These are phyloP conservation scores for Apodemia duryi DNA, from an alignment of 2,888 invertebrate species.

Conservation along the genomic window DNA sequence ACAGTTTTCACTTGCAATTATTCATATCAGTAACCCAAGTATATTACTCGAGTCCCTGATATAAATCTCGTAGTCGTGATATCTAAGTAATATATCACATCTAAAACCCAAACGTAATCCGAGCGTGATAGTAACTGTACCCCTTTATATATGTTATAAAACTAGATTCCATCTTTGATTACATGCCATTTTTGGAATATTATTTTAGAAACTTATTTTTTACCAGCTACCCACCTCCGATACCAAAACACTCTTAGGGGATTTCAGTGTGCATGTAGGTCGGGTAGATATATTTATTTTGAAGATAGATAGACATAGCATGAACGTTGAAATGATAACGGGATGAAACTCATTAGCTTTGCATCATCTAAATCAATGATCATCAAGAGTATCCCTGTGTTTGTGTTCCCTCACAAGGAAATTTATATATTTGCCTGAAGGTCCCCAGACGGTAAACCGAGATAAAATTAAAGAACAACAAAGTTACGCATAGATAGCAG, in stretches of 20 bases:
- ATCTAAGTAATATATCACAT: too few relatives aligned
- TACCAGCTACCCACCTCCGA: neutral
- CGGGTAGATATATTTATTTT: neutral
- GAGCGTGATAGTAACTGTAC: too few relatives aligned
- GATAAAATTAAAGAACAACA: too few relatives aligned
- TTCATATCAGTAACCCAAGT: too few relatives aligned
- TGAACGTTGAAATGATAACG: conserved; percentile 2
- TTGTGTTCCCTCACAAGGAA: conserved; percentile 19
- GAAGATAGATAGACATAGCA: conserved; percentile 14
- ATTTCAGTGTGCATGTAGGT: neutral
- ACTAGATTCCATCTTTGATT: too few relatives aligned
- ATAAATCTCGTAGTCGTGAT: too few relatives aligned
- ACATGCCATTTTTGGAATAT: too few relatives aligned
- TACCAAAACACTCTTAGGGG: neutral
- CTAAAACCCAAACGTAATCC: too few relatives aligned
- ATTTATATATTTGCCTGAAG: neutral
- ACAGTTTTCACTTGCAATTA: too few relatives aligned
- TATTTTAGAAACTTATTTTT: neutral
- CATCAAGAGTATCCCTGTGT: conserved; percentile 19
- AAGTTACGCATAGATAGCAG: too few relatives aligned
- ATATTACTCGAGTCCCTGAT: too few relatives aligned
- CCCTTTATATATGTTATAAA: too few relatives aligned
- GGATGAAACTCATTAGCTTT: conserved; percentile 20
- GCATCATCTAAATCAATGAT: conserved; percentile 20
- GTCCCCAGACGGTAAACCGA: neutral